These are phyloP conservation scores for Lottia scabra DNA, from an alignment of 2,888 invertebrate species.

Conservation along the genomic window DNA sequence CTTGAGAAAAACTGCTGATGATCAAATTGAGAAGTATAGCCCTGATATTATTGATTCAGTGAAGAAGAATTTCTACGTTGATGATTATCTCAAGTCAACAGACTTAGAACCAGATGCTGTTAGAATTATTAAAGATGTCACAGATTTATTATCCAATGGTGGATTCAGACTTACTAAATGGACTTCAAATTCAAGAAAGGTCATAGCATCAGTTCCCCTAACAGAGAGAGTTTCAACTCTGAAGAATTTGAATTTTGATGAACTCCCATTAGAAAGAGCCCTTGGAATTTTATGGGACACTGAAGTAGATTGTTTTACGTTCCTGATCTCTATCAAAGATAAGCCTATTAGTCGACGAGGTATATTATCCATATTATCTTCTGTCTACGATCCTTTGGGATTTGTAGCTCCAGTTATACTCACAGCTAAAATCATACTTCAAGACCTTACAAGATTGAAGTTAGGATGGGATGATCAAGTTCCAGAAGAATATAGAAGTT, in stretches of 20 bases:
- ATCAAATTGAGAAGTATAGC: not conserved
- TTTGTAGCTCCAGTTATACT: slow-evolving; percentile 9
- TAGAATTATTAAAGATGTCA: not conserved
- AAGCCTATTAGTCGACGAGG: not conserved
- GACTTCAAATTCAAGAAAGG: slow-evolving; percentile 26
- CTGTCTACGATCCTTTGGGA: not conserved
- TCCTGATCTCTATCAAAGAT: not conserved
- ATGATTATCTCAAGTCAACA: too few relatives aligned
- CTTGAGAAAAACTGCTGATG: slow-evolving; percentile 4
- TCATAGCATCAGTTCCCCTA: slow-evolving; percentile 28
- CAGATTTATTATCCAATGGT: slow-evolving; percentile 9
- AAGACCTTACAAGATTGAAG: slow-evolving; percentile 6
- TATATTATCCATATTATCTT: not conserved
- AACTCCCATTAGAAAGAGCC: not conserved
- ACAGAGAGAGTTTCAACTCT: slow-evolving; percentile 20
- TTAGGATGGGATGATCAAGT: slow-evolving; percentile 19
- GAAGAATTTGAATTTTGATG: not conserved
- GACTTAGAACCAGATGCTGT: too few relatives aligned
- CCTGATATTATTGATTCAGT: too few relatives aligned
- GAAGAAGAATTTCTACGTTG: too few relatives aligned
- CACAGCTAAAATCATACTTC: slow-evolving; percentile 8
- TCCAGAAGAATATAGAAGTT: slow-evolving; percentile 4
- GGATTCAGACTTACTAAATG: slow-evolving; percentile 34
- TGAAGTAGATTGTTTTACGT: not conserved
- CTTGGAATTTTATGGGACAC: not conserved